Evolutionary conservation across 2,797 vertebrate species (phyloP).

Genomic region (Lutjanus argentimaculatus): DNA sequence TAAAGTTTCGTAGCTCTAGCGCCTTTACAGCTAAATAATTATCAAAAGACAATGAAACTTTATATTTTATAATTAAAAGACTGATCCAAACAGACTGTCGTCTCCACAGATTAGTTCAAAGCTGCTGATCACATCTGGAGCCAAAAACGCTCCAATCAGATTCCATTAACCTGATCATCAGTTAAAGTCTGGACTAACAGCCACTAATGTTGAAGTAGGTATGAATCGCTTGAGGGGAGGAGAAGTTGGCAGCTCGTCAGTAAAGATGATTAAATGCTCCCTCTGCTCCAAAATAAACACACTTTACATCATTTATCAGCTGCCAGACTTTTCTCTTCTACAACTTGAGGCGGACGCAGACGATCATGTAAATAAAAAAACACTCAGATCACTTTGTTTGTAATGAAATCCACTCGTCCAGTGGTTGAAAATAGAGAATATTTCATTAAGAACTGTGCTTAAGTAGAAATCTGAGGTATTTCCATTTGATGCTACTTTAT

Average conservation of each 20-base stretch:
- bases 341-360: neutral
- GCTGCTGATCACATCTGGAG: conserved; percentile 13
- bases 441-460: neutral
- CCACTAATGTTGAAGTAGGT: neutral
- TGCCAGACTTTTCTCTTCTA: neutral
- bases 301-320: conserved; percentile 11
- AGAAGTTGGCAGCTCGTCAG: conserved; percentile 15
- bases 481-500: neutral
- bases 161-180: conserved; percentile 35
- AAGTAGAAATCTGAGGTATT: neutral
- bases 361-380: neutral
- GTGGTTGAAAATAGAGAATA: neutral
- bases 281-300: conserved; percentile 19
- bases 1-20: too few species aligned
- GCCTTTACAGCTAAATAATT: too few species aligned
- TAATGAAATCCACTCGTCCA: neutral
- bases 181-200: conserved; percentile 5
- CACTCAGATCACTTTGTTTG: neutral
- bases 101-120: conserved; percentile 2
- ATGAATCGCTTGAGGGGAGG: neutral
- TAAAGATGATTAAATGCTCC: conserved; percentile 23
- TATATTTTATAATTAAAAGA: too few species aligned
- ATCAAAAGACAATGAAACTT: too few species aligned
- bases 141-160: neutral
- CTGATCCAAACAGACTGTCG: too few species aligned